Evolutionary conservation across 2,888 invertebrate genomes (phyloP), one percentile per base, ranked within the genome.

Genomic region (Sabatieria punctata): DNA sequence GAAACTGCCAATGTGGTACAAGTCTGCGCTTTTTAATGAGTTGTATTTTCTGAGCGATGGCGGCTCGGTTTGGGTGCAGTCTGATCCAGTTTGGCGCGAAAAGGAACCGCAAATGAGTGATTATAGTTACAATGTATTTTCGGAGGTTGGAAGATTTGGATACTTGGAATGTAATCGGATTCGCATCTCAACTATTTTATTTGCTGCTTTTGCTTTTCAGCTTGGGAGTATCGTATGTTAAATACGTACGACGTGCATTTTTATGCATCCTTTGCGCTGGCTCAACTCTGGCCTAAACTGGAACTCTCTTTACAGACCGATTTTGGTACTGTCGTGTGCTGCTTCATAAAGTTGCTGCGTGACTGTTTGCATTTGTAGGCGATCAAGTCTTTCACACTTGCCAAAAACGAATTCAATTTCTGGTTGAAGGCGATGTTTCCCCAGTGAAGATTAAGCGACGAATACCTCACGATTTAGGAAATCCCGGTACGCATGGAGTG

Each of bases 211-310:
- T 2, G n/a, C n/a, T n/a, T n/a, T n/a, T n/a, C n/a, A 71, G 71
- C 89, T 1, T 89, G 89, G 64, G 91, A 91, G 68, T 91, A 91
- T 68, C 76, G 85, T 60, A 91, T 93, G 89, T 85, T 83, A 66
- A 89, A 88, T 62, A 88, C 89, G 0, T 91, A 89, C 64, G 91
- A 91, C 70, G 91, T 91, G 15, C 89, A 91, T 69, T 89, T 88
- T 70, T 91, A 91, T 67, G 88, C 89, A 2, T 88, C 89, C 1
- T 86, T 82, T 65, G 84, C 88, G 18, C 70, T 89, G 57, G 77
- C 81, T 11, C 79, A 80, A 71, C 74, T 89, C 49, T 93, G 88
- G 86, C 91, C 93, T 26, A 77, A 82, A 67, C 73, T 93, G 56
- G 88, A 89, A 70, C 74, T 78, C 2, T 67, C 53, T 1, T 47